Evolutionary conservation across 2,888 invertebrate genomes (phyloP), one percentile per base, ranked within the genome.

Genomic region (Marasmarcha lunaedactyla): DNA sequence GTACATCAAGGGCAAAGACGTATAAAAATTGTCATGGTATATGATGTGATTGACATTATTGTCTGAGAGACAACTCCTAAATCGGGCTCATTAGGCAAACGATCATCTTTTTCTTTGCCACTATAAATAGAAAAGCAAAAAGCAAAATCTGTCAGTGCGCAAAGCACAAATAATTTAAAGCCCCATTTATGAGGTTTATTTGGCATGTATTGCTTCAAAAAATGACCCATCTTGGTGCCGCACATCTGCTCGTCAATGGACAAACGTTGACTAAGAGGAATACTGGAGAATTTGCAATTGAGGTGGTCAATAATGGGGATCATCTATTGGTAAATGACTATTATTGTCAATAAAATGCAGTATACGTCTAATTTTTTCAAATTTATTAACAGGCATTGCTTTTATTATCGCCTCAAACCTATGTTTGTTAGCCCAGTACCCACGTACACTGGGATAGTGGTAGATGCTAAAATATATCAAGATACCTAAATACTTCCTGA

Each of bases 151-250:
- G 35, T 37, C 11, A 47, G 42, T 33, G 49, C 54, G 46, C 47
- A 45, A n/a, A 45, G 7, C 11, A 47, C 59, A 41, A 38, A 46
- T 26, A 44, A 37, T 38, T 46, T 44, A 27, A 46, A 44, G 13
- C 48, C 46, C 47, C 46, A 42, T 27, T 42, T 46, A 30, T 46
- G 44, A 11, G 44, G 44, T 14, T 42, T 46, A 25, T 46, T 44
- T 41, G 41, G 45, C 33, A 47, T 42, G 44, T 47, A 47, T 40
- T 49, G 44, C 37, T 49, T 44, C 6, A 48, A 25, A 14, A 46
- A 50, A 42, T 50, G 51, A 26, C 48, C 42, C 13, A 50, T 44
- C 51, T 62, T 63, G n/a, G 56, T 60, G 14, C 55, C 46, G 46
- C 57, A 48, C 49, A 49, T 51, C 33, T 43, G 42, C 38, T 43